These are phyloP conservation scores for Phrixothrix hirtus DNA, from an alignment of 2,888 invertebrate species.

Conservation along the genomic window DNA sequence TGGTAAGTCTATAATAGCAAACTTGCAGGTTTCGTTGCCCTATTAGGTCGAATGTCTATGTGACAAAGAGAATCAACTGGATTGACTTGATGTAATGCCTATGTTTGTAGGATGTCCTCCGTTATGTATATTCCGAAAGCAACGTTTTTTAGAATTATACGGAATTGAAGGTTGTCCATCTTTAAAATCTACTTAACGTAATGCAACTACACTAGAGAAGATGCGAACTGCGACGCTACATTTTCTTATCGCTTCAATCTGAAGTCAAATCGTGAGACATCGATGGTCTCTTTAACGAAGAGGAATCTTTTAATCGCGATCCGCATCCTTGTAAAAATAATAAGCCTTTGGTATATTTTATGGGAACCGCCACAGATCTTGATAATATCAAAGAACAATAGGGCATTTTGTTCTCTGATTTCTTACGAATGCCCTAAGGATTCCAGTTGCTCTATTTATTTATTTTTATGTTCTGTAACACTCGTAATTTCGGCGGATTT, in stretches of 20 bases:
- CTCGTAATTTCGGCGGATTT: constrained; percentile 45
- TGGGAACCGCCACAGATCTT: constrained; percentile 41
- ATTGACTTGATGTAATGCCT: constrained; percentile 18
- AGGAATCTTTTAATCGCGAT: constrained; percentile 49
- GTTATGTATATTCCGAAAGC: constrained; percentile 6
- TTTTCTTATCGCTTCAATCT: constrained; percentile 47
- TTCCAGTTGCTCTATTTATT: constrained; percentile 40
- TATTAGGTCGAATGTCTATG: constrained; percentile 16
- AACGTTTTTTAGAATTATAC: constrained; percentile 7
- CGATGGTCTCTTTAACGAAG: constrained; percentile 52
- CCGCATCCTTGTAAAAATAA: constrained; percentile 45
- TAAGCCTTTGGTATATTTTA: constrained; percentile 47
- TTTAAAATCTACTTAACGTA: constrained; percentile 25
- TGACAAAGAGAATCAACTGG: constrained; percentile 14
- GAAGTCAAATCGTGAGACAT: constrained; percentile 49
- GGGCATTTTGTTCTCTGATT: constrained; percentile 46
- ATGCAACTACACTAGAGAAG: constrained; percentile 33
- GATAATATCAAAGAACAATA: constrained; percentile 47
- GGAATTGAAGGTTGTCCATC: constrained; percentile 2
- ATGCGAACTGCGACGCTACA: constrained; percentile 48
- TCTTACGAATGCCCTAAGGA: constrained; percentile 34
- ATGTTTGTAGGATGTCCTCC: constrained; percentile 17
- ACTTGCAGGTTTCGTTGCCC: constrained; percentile 13
- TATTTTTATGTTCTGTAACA: constrained; percentile 36
- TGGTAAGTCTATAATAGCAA: constrained; percentile 10